A percentile compares a stretch with the other conserved stretches of the same genome.
These are phyloP conservation scores for Polyploca ridens DNA, from an alignment of 2,888 invertebrate species.

Conservation along the genomic window DNA sequence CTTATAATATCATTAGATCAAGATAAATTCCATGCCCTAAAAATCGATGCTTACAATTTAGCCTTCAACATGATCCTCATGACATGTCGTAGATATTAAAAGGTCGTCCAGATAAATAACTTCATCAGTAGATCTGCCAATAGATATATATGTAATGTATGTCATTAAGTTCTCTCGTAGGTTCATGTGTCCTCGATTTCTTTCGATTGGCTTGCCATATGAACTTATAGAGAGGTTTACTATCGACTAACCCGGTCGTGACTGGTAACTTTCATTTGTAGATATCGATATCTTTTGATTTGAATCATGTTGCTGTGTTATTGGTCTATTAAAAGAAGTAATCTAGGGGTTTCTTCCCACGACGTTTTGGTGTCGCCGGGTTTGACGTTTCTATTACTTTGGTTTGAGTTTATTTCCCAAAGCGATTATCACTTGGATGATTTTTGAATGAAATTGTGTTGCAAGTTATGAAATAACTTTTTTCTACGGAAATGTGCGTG, in stretches of 20 bases:
- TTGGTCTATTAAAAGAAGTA: too few species aligned
- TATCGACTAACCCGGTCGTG: constrained; percentile 26
- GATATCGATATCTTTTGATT: constrained; percentile 19
- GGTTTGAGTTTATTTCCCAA: neutral
- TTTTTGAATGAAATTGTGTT: neutral
- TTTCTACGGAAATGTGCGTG: neutral
- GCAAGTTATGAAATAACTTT: neutral
- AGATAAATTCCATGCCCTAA: neutral
- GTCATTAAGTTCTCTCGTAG: constrained; percentile 1
- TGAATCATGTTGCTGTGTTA: neutral
- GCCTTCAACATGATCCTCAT: neutral
- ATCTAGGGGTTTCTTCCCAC: too few species aligned
- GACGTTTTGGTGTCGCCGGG: too few species aligned
- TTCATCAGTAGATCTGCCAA: neutral
- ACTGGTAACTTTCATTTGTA: constrained; percentile 33
- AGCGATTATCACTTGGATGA: neutral
- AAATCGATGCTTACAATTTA: too few species aligned
- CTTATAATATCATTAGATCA: neutral
- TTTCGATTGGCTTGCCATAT: neutral
- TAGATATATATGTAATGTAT: neutral
- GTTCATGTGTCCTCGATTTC: neutral
- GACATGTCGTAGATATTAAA: neutral
- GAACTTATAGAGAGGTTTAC: constrained; percentile 29
- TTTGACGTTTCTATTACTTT: neutral
- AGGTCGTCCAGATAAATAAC: constrained; percentile 4